These are phyloP conservation scores for Otocyon megalotis DNA, from an alignment of 2,113 vertebrate species.

Conservation along the genomic window DNA sequence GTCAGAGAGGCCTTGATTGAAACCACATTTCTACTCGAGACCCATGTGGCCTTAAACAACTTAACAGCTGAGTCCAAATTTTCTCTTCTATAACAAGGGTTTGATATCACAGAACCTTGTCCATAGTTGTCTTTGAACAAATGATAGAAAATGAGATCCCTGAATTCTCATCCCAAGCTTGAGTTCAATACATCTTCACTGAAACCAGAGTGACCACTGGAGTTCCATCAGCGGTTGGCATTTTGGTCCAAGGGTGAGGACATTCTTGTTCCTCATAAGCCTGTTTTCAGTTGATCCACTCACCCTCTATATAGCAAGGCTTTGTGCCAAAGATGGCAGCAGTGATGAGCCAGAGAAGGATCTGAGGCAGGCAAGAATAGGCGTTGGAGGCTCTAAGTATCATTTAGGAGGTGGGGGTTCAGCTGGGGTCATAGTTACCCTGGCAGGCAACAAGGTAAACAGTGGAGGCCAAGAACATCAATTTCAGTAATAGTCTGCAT, in stretches of 20 bases:
- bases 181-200: not conserved
- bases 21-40: not conserved
- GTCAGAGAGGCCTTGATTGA: not conserved
- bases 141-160: not conserved
- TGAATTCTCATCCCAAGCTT: not conserved
- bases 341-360: not conserved
- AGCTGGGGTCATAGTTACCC: not conserved
- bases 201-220: not conserved
- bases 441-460: not conserved
- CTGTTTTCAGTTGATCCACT: not conserved
- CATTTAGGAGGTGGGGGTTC: not conserved
- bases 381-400: not conserved
- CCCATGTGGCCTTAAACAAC: not conserved
- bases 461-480: not conserved
- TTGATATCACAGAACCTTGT: not conserved
- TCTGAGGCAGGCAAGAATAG: not conserved
- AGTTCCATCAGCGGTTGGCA: not conserved
- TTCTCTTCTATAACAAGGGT: not conserved
- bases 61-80: not conserved
- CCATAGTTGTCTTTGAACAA: not conserved
- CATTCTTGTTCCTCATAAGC: too few species aligned
- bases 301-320: not conserved
- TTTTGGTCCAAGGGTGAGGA: fast-evolving
- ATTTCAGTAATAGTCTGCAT: fast-evolving
- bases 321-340: not conserved